These are phyloP conservation scores for Nebria ingens DNA, from an alignment of 1,140 invertebrate species.

Conservation along the genomic window DNA sequence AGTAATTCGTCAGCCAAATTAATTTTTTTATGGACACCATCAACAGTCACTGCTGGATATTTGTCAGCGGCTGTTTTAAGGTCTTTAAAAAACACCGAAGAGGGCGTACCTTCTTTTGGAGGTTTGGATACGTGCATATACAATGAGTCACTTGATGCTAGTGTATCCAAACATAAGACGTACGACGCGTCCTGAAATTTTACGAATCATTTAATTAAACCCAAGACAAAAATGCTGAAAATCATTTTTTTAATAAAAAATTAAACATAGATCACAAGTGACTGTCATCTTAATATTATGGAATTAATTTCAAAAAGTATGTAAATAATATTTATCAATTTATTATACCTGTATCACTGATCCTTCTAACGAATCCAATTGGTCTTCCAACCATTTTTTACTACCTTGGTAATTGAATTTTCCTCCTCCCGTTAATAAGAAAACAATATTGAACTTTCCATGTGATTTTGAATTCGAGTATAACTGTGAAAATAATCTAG, in stretches of 20 bases:
- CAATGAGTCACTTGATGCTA: constrained; percentile 56
- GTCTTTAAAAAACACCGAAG: constrained; percentile 59
- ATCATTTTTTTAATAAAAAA: constrained; percentile 16
- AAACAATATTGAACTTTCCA: constrained; percentile 79
- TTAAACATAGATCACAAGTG: not conserved
- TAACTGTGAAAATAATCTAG: constrained; percentile 82
- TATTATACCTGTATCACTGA: constrained; percentile 57
- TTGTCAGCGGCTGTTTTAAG: constrained; percentile 46
- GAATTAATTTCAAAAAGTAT: constrained; percentile 1
- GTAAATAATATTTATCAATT: constrained; percentile 10
- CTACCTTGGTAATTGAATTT: constrained; percentile 90
- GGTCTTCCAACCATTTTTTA: constrained; percentile 94
- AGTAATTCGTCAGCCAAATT: constrained; percentile 88
- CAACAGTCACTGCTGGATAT: constrained; percentile 46
- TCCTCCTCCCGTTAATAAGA: constrained; percentile 83
- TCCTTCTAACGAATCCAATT: constrained; percentile 65
- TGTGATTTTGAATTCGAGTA: constrained; percentile 71
- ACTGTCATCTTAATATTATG: constrained; percentile 11
- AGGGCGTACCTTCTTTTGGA: constrained; percentile 74
- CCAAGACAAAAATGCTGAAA: constrained; percentile 13
- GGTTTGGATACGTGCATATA: constrained; percentile 94
- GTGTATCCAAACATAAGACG: constrained; percentile 84
- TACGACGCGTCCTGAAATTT: constrained; percentile 69
- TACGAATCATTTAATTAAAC: constrained; percentile 13
- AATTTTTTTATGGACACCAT: constrained; percentile 92